Evolutionary conservation across 2,888 invertebrate genomes (phyloP), one percentile per base, ranked within the genome.

Genomic region (Dasysyrphus albostriatus): DNA sequence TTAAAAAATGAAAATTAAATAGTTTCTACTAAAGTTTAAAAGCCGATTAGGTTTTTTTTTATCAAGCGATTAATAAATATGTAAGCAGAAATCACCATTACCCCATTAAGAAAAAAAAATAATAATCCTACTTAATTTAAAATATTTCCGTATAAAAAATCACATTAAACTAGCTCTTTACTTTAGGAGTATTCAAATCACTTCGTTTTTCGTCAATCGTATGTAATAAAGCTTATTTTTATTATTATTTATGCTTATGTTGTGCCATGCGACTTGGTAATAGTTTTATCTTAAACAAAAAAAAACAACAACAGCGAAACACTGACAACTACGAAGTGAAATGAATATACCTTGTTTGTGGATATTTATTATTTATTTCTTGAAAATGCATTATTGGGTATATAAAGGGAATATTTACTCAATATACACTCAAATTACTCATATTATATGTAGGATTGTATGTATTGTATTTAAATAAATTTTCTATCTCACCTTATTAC

Each of bases 401-500:
- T 24, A 42, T 39, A 19, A 67, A 67, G 32, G 47, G 49, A 44
- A 12, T 44, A 29, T n/a, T 63, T 63, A 24, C 24, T 24, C 24
- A 16, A 63, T 14, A 44, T 63, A 24, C 24, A 24, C 24, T 24
- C 24, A 24, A 63, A 44, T 44, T 63, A 44, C 63, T 63, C 44
- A n/a, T 47, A 32, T 16, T 32, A 8, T 12, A n/a, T 58, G 5
- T 44, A 63, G 10, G 42, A 16, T 5, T 58, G 10, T 63, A 63
- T 6, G 44, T 32, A 24, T 16, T n/a, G 5, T 37, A 19, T 37
- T 3, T 56, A 16, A 0, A 10, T 39, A 37, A 5, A 14, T 32
- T 32, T 32, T 32, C 32, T 65, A 74, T 47, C 94, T 94, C 94
- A 98, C 98, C 98, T 98, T 98, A 93, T 97, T 96, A 89, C 97